Conservation (phyloP, 1,140 invertebrate species). For the Asobara japonica region DNA sequence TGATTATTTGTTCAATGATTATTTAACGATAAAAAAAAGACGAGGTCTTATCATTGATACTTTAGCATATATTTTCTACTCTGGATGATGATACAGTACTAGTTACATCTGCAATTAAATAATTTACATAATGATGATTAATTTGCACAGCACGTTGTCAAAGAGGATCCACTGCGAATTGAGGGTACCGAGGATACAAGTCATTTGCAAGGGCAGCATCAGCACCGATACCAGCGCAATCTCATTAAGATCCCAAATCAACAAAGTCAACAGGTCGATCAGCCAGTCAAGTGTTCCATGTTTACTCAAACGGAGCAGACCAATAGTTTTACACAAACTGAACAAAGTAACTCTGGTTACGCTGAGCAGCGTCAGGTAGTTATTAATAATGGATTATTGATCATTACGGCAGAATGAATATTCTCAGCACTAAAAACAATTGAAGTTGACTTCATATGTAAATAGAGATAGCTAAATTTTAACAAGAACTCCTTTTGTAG, state of each 20-base stretch:
- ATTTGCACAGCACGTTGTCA: conserved; percentile 37
- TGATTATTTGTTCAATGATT: no score
- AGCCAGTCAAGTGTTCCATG: conserved; percentile 63
- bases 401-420: no score
- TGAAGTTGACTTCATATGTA: no score
- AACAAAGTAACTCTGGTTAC: conserved; percentile 59
- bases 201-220: conserved; percentile 31
- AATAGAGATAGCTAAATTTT: no score
- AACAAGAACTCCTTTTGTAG: no score
- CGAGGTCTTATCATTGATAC: no score
- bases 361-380: conserved; percentile 55
- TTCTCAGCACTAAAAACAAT: no score
- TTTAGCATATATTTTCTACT: no score
- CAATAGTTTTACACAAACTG: conserved; percentile 64
- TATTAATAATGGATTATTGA: conserved; percentile 18
- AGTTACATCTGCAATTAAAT: neutral
- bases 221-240: conserved; percentile 28
- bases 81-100: no score
- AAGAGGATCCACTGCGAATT: conserved; percentile 31
- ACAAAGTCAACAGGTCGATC: conserved; percentile 52
- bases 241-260: conserved; percentile 37
- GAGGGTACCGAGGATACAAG: conserved; percentile 27
- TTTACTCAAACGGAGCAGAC: conserved; percentile 62
- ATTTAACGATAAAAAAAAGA: no score
- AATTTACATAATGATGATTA: neutral